Percentiles rank a stretch among this genome's conserved stretches.
Conservation (phyloP, 1,140 invertebrate genomes). For the Centruroides sculpturatus region DNA sequence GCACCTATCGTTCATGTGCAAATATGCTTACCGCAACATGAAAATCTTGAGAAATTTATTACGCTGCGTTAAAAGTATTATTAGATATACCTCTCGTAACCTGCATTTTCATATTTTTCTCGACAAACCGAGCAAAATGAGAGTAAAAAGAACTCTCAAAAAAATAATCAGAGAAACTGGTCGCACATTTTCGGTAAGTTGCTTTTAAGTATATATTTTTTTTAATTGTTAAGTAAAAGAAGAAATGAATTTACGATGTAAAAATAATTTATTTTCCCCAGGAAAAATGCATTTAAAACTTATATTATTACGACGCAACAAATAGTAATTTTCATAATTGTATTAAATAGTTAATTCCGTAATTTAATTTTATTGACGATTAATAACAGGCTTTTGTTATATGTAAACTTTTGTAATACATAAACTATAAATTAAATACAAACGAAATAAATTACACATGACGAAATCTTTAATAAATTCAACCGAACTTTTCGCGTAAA, state of each 20-base stretch:
- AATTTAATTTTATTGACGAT: too few relatives aligned
- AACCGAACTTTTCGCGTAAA: neutral
- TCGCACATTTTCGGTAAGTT: slow-evolving; percentile 8
- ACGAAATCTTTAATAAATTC: neutral
- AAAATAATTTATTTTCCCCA: too few relatives aligned
- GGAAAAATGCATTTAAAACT: too few relatives aligned
- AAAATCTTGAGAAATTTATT: slow-evolving; percentile 12
- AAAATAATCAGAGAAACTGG: slow-evolving; percentile 1
- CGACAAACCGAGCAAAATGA: slow-evolving; percentile 2
- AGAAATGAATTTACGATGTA: too few relatives aligned
- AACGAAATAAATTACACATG: neutral
- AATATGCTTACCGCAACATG: slow-evolving; percentile 15
- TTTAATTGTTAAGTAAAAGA: neutral
- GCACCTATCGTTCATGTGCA: slow-evolving; percentile 11
- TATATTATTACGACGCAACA: too few relatives aligned
- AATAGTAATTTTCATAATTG: too few relatives aligned
- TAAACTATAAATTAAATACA: neutral
- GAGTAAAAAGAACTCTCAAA: slow-evolving; percentile 6
- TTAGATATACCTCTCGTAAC: slow-evolving; percentile 1
- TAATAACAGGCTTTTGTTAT: too few relatives aligned
- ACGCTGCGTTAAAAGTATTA: slow-evolving; percentile 2
- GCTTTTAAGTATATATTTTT: neutral
- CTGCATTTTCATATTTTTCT: slow-evolving; percentile 14
- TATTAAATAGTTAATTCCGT: too few relatives aligned
- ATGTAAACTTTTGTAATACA: neutral